Base-by-base conservation (phyloP, 2,888 invertebrate species). In the Chrysodeixis includens region DNA sequence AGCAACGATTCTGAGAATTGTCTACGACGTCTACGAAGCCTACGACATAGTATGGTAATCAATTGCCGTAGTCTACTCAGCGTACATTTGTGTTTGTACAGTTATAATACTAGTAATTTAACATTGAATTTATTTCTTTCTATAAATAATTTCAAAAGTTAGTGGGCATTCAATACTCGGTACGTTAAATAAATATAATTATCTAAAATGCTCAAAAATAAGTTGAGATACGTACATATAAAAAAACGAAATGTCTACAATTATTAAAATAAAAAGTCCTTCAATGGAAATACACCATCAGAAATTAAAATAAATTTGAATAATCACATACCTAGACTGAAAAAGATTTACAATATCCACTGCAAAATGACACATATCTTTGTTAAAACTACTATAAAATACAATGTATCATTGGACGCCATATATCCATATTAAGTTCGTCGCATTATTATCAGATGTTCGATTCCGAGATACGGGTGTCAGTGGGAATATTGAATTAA, bases 401-500 rank as follows among this genome's bases (percentile, higher is more conserved):
- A 26, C 2, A 26, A 26, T 6, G 14, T 1, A 22, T 4, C 4
- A 26, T 26, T 51, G 22, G 20, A 26, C 20, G 20, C 12, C 18
- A 44, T 44, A 40, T 12, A 56, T 55, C 8, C 40, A 44, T 1
- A 14, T 56, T 44, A 56, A 65, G 14, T 58, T 53, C 18, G 0
- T 53, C 10, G 32, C 16, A 44, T 14, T 9, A 32, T 57, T 30
- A 64, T 60, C 62, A 71, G 62, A 65, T 60, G n/a, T 69, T 57
- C 32, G 12, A 64, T 30, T 62, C 56, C 51, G 44, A 64, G 64
- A 66, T 61, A 70, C 32, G 52, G 55, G 16, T 64, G 57, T 64
- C 65, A 62, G 51, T 73, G 59, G 52, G 32, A 78, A 78, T 71
- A 67, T 74, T 74, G 57, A 78, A 78, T 76, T 76, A 76, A 76